A percentile compares a stretch with the other conserved stretches of the same genome.
Conservation (phyloP, 2,888 invertebrate genomes). For the Eledone cirrhosa region DNA sequence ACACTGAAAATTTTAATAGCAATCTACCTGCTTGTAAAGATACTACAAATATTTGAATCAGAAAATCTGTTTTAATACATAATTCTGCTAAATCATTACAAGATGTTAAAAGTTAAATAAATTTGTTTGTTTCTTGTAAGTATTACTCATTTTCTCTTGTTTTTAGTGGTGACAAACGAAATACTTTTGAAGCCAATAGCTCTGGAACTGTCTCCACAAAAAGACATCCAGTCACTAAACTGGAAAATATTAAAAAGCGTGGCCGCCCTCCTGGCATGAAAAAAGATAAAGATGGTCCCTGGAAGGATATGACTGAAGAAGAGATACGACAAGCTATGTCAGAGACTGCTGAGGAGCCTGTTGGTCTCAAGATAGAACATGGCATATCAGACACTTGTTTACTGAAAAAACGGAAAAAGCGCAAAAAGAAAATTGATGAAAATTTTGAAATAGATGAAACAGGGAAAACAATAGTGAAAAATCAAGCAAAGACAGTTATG, state of each 20-base stretch:
- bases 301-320: conserved; percentile 22
- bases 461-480: conserved; percentile 19
- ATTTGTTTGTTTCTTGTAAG: conserved; percentile 2
- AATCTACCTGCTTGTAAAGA: too few relatives aligned
- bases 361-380: background rate
- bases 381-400: background rate
- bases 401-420: background rate
- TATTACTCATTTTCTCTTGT: conserved; percentile 27
- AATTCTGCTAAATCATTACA: too few relatives aligned
- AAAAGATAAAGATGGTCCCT: background rate
- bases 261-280: conserved; percentile 10
- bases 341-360: conserved; percentile 18
- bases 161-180: conserved; percentile 36
- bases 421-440: conserved; percentile 28
- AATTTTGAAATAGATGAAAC: background rate
- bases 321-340: conserved; percentile 23
- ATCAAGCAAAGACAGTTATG: too few relatives aligned
- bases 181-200: conserved; percentile 48
- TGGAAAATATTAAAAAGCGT: conserved; percentile 31
- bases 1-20: too few relatives aligned
- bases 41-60: too few relatives aligned
- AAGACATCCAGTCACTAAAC: conserved; percentile 50
- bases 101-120: too few relatives aligned
- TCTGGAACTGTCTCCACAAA: conserved; percentile 53
- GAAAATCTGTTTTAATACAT: too few relatives aligned